phyloP scores from a whole-genome alignment of 2,888 invertebrate species.

The Aelia acuminata region DNA sequence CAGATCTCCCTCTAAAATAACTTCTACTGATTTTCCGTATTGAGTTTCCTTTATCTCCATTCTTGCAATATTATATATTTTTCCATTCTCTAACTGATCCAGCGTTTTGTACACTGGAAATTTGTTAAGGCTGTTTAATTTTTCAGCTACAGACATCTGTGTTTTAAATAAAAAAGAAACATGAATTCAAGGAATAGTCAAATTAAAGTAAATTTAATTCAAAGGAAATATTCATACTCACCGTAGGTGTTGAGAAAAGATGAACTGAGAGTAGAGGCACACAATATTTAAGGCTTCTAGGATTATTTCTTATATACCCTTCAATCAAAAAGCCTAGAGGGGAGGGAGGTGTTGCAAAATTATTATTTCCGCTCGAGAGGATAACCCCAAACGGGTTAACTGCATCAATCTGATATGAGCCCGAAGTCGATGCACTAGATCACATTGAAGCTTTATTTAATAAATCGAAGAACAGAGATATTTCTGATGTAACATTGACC shows the following conservation, averaged over 20 bases:
- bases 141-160: slow-evolving; percentile 23
- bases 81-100: slow-evolving; percentile 8
- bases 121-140: slow-evolving; percentile 17
- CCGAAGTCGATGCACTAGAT: slow-evolving; percentile 14
- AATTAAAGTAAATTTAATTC: slow-evolving; percentile 32
- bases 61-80: background rate
- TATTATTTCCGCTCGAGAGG: slow-evolving; percentile 35
- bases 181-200: slow-evolving; percentile 27
- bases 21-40: background rate
- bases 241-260: slow-evolving; percentile 23
- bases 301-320: slow-evolving; percentile 27
- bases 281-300: slow-evolving; percentile 27
- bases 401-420: slow-evolving; percentile 27
- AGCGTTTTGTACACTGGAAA: background rate
- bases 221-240: slow-evolving; percentile 16
- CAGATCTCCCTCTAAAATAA: background rate
- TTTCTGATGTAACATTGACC: background rate
- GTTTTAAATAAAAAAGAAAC: slow-evolving; percentile 16
- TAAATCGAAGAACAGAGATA: background rate
- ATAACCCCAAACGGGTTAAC: slow-evolving; percentile 22
- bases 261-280: slow-evolving; percentile 1
- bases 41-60: background rate
- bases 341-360: background rate
- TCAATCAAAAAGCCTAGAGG: background rate
- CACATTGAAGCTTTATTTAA: slow-evolving; percentile 12